Conservation (phyloP, 2,113 vertebrate genomes). For the Acinonyx jubatus region DNA sequence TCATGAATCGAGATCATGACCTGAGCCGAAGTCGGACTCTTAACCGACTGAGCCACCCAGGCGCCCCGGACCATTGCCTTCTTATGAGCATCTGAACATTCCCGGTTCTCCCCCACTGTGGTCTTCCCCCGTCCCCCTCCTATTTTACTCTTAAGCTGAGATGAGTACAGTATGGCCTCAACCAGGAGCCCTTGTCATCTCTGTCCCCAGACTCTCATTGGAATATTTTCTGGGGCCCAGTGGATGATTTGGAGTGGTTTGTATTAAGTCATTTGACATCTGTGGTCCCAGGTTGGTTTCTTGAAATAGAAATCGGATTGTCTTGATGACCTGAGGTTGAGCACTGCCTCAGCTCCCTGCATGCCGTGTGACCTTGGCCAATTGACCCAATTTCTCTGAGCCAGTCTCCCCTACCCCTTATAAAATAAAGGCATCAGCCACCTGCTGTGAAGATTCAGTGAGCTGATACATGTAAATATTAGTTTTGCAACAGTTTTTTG, state of each 20-base stretch:
- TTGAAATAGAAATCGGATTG: neutral
- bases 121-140: neutral
- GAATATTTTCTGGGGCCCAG: neutral
- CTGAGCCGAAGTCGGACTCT: no score
- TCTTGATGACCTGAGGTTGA: neutral
- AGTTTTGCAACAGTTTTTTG: neutral
- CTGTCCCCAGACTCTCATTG: neutral
- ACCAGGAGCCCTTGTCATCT: neutral
- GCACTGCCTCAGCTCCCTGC: neutral
- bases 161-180: neutral
- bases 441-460: neutral
- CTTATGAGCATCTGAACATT: neutral
- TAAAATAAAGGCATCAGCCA: neutral
- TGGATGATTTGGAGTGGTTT: neutral
- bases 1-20: no score
- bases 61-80: neutral
- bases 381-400: neutral
- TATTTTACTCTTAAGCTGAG: neutral
- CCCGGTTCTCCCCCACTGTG: neutral
- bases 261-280: neutral
- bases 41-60: no score
- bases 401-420: rapidly evolving
- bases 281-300: neutral
- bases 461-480: neutral
- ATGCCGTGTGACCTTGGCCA: neutral